Evolutionary conservation across 2,888 invertebrate genomes (phyloP), one percentile per base, ranked within the genome.

Genomic region (Cheilosia vernalis): DNA sequence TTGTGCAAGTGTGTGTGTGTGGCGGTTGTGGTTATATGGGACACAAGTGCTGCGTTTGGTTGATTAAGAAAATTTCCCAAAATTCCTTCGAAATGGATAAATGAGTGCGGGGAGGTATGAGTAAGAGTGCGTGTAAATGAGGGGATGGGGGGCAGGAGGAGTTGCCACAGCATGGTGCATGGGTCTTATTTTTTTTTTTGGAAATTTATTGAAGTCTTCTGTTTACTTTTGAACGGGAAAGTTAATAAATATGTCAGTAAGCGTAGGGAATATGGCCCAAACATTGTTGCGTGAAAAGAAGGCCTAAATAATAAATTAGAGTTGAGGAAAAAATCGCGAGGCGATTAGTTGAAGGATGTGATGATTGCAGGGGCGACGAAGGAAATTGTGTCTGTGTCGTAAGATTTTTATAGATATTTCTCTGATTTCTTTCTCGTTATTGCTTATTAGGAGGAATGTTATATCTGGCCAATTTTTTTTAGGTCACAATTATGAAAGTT

Each of bases 231-330:
- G 69, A 73, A 49, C 73, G 47, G 40, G 30, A 64, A 74, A 84
- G 83, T 84, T 84, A 56, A 84, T 79, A 79, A 84, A 84, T 84
- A 70, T 79, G 79, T 84, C 83, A 79, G 79, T 74, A 74, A 79
- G 64, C 42, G 63, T 42, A 79, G 69, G 40, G 79, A 73, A 83
- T 83, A 78, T 69, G 61, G 67, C 47, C 60, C 30, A 67, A 51
- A 58, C 30, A 15, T 17, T 67, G 42, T 27, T 44, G 67, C 27
- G 44, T 30, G 4, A 37, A 37, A 37, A 37, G 33, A 47, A 30
- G 21, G 49, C 15, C 44, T 55, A 63, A 61, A 64, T 55, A 74
- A 74, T 74, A 64, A 64, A 64, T 74, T 53, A 47, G 17, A 55
- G 44, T 30, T 42, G n/a, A 21, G 13, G 10, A 61, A 40, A 44